Evolutionary conservation across 2,797 vertebrate genomes (phyloP).

Genomic region (Carapus acus): DNA sequence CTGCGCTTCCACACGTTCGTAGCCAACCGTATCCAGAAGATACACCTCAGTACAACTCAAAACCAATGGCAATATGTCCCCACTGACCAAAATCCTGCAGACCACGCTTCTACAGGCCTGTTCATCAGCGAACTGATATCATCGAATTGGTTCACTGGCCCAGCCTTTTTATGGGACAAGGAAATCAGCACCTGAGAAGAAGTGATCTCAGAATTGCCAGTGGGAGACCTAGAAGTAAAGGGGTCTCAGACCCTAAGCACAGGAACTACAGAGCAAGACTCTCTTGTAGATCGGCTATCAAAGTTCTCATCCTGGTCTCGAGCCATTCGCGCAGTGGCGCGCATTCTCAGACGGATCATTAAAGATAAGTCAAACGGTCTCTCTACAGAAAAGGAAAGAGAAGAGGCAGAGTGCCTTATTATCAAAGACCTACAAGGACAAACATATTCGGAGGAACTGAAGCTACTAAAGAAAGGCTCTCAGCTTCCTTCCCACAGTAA

Average conservation of each 20-base stretch:
- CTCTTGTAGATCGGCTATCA: not conserved
- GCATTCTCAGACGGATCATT: no score
- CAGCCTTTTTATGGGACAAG: conserved; percentile 1
- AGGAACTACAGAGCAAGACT: not conserved
- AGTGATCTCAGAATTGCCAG: not conserved
- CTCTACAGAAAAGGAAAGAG: not conserved
- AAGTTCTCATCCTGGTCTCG: no score
- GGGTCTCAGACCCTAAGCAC: not conserved
- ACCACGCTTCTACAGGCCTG: not conserved
- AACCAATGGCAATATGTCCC: not conserved
- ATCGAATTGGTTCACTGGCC: conserved; percentile 12
- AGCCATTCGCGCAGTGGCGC: no score
- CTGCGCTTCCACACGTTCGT: conserved; percentile 13
- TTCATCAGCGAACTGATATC: not conserved
- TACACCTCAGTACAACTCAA: not conserved
- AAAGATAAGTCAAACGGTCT: no score
- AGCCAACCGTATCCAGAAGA: conserved; percentile 14
- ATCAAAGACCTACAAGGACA: not conserved
- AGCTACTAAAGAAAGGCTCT: not conserved
- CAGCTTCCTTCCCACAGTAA: not conserved
- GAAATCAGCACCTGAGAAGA: not conserved
- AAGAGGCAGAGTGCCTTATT: not conserved
- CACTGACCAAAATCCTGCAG: not conserved
- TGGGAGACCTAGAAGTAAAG: no score
- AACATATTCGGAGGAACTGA: not conserved